These are phyloP conservation scores for Panopea generosa DNA, from an alignment of 2,888 invertebrate genomes.

Conservation along the genomic window DNA sequence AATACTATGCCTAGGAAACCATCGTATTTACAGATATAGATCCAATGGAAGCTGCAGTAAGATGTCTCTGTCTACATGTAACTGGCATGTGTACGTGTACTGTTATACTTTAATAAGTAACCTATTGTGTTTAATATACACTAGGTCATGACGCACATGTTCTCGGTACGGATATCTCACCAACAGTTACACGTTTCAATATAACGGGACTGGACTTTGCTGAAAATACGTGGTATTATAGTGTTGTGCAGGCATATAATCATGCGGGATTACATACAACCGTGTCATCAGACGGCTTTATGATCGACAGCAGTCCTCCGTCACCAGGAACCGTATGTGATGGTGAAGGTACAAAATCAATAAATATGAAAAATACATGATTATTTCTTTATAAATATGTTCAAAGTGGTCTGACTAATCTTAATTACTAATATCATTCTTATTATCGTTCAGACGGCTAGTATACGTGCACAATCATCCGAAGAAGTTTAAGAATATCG, in stretches of 20 bases:
- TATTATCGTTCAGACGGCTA: too few species aligned
- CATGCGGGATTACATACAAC: conserved; percentile 50
- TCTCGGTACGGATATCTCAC: conserved; percentile 4
- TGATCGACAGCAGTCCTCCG: conserved; percentile 53
- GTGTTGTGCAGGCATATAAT: conserved; percentile 45
- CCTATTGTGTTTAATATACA: too few species aligned
- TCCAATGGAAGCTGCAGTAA: too few species aligned
- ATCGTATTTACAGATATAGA: too few species aligned
- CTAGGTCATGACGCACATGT: conserved; percentile 44
- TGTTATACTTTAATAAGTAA: too few species aligned
- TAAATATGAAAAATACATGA: not conserved
- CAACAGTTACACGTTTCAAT: conserved; percentile 11
- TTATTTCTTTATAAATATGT: not conserved
- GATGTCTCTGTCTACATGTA: too few species aligned
- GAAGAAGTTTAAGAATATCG: too few species aligned
- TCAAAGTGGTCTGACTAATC: too few species aligned
- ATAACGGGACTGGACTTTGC: conserved; percentile 21
- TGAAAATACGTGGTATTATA: conserved; percentile 43
- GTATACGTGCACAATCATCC: too few species aligned
- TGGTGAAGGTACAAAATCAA: conserved; percentile 27
- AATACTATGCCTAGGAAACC: too few species aligned
- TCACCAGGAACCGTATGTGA: conserved; percentile 42
- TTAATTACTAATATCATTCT: too few species aligned
- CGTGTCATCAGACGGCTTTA: conserved; percentile 50
- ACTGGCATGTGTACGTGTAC: too few species aligned